phyloP scores from a whole-genome alignment of 1,140 invertebrate genomes.

The Pseudomyrmex concolor region DNA sequence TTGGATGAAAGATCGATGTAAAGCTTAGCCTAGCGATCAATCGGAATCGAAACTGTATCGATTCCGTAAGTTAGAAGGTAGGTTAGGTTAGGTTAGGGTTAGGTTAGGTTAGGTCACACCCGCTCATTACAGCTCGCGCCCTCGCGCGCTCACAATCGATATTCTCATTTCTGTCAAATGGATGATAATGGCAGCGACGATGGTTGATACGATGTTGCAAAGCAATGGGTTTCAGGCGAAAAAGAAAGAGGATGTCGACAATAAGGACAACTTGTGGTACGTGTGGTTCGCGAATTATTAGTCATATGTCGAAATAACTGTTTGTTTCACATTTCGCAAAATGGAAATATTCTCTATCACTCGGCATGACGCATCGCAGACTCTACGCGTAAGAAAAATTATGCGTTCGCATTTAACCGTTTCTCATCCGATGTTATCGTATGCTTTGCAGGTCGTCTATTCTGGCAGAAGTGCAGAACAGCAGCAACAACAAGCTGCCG shows the following conservation, averaged over 20 bases:
- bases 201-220: conserved; percentile 82
- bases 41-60: conserved; percentile 14
- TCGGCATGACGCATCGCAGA: conserved; percentile 20
- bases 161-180: conserved; percentile 70
- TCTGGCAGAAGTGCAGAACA: conserved; percentile 96
- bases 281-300: conserved; percentile 60
- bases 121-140: background rate
- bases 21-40: background rate
- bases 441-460: conserved; percentile 93
- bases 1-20: background rate
- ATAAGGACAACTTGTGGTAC: conserved; percentile 89
- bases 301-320: background rate
- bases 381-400: conserved; percentile 38
- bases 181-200: conserved; percentile 78
- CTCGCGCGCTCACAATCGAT: conserved; percentile 62
- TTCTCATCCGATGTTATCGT: conserved; percentile 38
- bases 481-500: conserved; percentile 96
- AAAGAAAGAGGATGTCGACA: conserved; percentile 87
- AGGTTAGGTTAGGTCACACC: conserved; percentile 7
- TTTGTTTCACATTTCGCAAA: background rate
- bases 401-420: background rate
- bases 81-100: too few relatives aligned
- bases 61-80: background rate
- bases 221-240: conserved; percentile 87
- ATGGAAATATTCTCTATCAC: conserved; percentile 5